A percentile compares a stretch with the other conserved stretches of the same genome.
phyloP scores from a whole-genome alignment of 2,888 invertebrate species.

The Folsomia candida region DNA sequence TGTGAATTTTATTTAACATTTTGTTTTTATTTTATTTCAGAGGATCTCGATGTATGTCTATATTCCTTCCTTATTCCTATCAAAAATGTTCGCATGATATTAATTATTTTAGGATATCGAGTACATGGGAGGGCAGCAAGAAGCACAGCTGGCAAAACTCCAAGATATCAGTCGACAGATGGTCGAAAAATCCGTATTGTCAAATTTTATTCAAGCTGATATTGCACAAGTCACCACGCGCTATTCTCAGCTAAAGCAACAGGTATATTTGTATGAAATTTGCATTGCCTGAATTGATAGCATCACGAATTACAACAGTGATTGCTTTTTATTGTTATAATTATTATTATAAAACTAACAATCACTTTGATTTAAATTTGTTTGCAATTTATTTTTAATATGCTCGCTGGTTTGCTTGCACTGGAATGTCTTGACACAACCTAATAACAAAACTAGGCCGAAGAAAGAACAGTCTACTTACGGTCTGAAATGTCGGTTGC shows the following conservation, averaged over 20 bases:
- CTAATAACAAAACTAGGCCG: constrained; percentile 56
- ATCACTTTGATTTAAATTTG: constrained; percentile 24
- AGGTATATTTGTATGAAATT: constrained; percentile 57
- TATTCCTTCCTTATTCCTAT: neutral
- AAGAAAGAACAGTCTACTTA: constrained; percentile 62
- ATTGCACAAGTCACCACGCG: constrained; percentile 64
- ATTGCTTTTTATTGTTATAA: constrained; percentile 4
- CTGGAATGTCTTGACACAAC: neutral
- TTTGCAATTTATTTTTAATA: constrained; percentile 19
- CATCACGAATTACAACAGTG: neutral
- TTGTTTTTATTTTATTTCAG: too few species aligned
- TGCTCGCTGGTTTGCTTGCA: constrained; percentile 7
- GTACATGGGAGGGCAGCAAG: constrained; percentile 71
- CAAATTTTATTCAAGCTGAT: constrained; percentile 65
- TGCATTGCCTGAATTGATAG: neutral
- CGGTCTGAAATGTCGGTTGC: constrained; percentile 73
- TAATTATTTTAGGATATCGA: constrained; percentile 69
- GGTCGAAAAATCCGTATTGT: constrained; percentile 72
- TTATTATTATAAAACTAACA: constrained; percentile 26
- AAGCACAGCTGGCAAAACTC: constrained; percentile 69
- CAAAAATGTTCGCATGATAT: neutral
- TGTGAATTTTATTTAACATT: too few species aligned
- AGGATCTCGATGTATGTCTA: constrained; percentile 72
- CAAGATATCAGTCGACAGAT: constrained; percentile 73
- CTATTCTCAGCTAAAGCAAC: constrained; percentile 68